Conservation (phyloP, 1,140 invertebrate species). For the Brachionus manjavacas region DNA sequence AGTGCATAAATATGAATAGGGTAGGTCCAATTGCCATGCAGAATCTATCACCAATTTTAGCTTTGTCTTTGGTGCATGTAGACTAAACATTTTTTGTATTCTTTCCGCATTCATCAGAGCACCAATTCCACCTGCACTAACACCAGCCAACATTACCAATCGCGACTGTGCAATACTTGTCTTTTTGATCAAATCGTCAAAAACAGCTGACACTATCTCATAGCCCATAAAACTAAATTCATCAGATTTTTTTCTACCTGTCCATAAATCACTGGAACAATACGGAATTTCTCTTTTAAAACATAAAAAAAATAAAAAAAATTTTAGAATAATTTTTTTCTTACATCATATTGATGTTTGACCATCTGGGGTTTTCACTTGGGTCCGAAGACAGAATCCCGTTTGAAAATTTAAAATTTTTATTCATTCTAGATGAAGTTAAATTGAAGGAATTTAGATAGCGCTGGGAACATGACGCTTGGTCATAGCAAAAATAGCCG, state of each 20-base stretch:
- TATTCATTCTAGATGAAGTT: not conserved
- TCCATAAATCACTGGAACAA: conserved; percentile 39
- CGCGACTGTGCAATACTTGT: not conserved
- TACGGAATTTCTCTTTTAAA: not conserved
- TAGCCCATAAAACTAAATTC: conserved; percentile 33
- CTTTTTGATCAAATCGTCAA: not conserved
- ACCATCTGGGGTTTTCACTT: not conserved
- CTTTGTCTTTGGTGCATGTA: not conserved
- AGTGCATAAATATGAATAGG: conserved; percentile 30
- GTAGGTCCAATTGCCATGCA: conserved; percentile 13
- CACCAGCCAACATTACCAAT: conserved; percentile 1
- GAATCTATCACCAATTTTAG: conserved; percentile 28
- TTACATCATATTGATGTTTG: not conserved
- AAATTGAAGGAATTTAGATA: conserved; percentile 1
- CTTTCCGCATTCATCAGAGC: conserved; percentile 17
- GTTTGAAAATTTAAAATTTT: not conserved
- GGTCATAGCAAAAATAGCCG: conserved; percentile 24
- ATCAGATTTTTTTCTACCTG: conserved; percentile 28
- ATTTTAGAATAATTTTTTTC: not conserved
- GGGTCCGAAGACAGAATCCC: not conserved
- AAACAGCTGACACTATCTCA: not conserved
- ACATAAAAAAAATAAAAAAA: not conserved
- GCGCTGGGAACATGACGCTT: not conserved
- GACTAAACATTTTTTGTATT: not conserved
- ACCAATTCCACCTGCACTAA: conserved; percentile 37